Conservation (phyloP, 2,113 vertebrate species). For the Eudyptes chrysolophus region DNA sequence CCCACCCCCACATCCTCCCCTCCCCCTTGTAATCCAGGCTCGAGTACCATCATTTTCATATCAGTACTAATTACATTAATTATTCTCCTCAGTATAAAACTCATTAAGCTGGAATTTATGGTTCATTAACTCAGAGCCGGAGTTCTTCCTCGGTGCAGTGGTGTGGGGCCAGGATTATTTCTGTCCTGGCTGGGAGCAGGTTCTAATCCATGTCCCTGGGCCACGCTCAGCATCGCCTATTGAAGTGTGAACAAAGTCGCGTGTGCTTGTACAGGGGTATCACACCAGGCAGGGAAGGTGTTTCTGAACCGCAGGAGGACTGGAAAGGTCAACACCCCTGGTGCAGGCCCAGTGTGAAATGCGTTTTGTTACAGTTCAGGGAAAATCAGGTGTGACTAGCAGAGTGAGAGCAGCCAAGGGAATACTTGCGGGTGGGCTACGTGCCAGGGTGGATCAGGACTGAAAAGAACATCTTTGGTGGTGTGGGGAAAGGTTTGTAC, state of each 20-base stretch:
- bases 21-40: background rate
- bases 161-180: background rate
- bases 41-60: constrained; percentile 53
- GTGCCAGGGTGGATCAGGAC: background rate
- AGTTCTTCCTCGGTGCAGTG: background rate
- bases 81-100: constrained; percentile 66
- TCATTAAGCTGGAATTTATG: constrained; percentile 58
- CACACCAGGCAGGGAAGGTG: background rate
- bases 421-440: accelerated
- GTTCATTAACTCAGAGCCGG: constrained; percentile 51
- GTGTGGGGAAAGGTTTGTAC: background rate
- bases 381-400: background rate
- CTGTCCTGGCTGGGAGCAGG: background rate
- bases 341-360: background rate
- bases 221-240: accelerated
- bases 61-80: constrained; percentile 69
- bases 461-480: background rate
- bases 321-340: background rate
- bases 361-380: background rate
- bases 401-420: background rate
- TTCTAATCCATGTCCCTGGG: background rate
- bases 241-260: accelerated
- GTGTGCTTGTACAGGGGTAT: background rate
- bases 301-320: background rate
- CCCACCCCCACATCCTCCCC: background rate